Base-by-base conservation (phyloP, 64 coral and sea anemone species). In the Montipora capricornis region DNA sequence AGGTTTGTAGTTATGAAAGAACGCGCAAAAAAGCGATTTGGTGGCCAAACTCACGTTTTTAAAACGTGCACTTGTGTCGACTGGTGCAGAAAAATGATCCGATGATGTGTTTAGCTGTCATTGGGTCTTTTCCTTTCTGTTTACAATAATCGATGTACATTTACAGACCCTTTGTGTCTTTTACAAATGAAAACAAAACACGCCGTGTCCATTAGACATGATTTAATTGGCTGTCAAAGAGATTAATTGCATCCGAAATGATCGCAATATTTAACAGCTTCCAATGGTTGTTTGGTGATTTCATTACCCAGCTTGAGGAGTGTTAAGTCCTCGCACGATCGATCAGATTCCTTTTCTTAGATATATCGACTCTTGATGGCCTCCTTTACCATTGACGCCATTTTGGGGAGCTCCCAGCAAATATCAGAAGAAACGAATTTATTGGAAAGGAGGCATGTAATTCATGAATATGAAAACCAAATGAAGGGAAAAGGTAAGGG, bases 161-260 rank as follows among this genome's bases (percentile, higher is more conserved):
- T 93, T 87, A 93, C 92, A 48, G 84, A 66, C 26, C 20, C 84
- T 88, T 93, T 93, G 92, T 93, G 73, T 44, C 15, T 93, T 37
- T 71, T 88, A 82, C 79, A 84, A 24, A 11, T 57, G 53, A 57
- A 11, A 57, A 57, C 53, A 57, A 49, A 87, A 76, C 85, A 81
- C 60, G 68, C 75, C 66, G 80, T 79, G 64, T 64, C 80, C 67
- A 88, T 88, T 75, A 80, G 66, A 48, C 67, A 49, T n/a, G 11
- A 69, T 52, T 76, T 93, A 93, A 88, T 93, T 88, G 92, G 75
- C 78, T 93, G 83, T 93, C 92, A 93, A 87, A 88, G 17, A 88
- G 76, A 73, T 93, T 88, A 93, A 88, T 80, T 52, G 61, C 69
- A 75, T 76, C 75, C 83, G 84, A 74, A 81, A 19, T 20, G 26